These are phyloP conservation scores for Mobula birostris DNA, from an alignment of 2,113 vertebrate genomes.

Conservation along the genomic window DNA sequence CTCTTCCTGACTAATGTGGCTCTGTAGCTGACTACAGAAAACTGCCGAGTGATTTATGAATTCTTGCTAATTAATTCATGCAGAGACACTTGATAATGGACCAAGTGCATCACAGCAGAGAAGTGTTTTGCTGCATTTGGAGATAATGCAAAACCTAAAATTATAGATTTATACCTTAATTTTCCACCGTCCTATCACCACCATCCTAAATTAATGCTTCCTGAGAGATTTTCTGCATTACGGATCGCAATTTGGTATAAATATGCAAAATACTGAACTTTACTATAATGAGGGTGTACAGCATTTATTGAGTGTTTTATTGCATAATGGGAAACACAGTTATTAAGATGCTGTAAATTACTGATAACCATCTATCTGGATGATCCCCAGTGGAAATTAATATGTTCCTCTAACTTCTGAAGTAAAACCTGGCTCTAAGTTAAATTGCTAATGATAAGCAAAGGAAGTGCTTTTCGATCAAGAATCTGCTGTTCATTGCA, in stretches of 20 bases:
- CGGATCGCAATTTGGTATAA: not conserved
- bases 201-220: not conserved
- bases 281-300: not conserved
- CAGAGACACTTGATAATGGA: not conserved
- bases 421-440: not conserved
- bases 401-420: not conserved
- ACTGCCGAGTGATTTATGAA: not conserved
- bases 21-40: not conserved
- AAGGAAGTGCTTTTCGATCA: too few relatives aligned
- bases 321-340: not conserved
- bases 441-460: not conserved
- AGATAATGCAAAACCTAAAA: not conserved
- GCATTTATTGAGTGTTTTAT: slow-evolving; percentile 5
- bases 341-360: not conserved
- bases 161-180: not conserved
- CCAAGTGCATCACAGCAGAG: not conserved
- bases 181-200: too few relatives aligned
- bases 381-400: not conserved
- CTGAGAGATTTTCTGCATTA: not conserved
- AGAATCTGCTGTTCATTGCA: not conserved
- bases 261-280: not conserved
- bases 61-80: not conserved
- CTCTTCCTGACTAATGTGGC: not conserved
- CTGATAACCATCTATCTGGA: not conserved
- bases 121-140: not conserved